A percentile compares a stretch with the other conserved stretches of the same genome.
These are phyloP conservation scores for Tylochromis polylepis DNA, from an alignment of 2,113 vertebrate genomes.

Conservation along the genomic window DNA sequence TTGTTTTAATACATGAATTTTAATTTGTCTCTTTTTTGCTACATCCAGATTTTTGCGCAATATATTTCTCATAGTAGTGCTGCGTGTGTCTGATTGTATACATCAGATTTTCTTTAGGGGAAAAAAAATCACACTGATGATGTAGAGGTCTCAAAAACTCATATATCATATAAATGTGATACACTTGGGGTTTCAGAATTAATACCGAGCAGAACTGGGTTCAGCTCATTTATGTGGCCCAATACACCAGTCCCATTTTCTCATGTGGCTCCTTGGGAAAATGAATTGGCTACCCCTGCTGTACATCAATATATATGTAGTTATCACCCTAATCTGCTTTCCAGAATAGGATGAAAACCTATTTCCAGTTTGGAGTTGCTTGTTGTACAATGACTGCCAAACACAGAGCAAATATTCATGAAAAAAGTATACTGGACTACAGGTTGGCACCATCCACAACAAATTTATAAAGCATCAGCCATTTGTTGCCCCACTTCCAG, in stretches of 20 bases:
- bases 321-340: not conserved
- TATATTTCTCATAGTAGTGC: no score
- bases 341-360: no score
- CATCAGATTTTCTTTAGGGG: no score
- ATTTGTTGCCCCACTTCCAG: not conserved
- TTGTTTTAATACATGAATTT: no score
- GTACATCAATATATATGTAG: not conserved
- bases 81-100: no score
- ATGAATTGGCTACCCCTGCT: not conserved
- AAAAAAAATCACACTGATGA: no score
- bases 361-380: not conserved
- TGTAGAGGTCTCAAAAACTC: no score
- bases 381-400: not conserved
- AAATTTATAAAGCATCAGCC: not conserved
- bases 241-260: not conserved
- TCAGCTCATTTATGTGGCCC: not conserved
- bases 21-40: no score
- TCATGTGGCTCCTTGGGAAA: not conserved
- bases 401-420: not conserved
- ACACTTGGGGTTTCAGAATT: no score
- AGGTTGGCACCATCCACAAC: not conserved
- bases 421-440: not conserved
- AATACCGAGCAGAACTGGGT: not conserved
- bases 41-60: no score
- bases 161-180: no score